phyloP scores from a whole-genome alignment of 1,140 invertebrate species.

The Diachasmimorpha longicaudata region DNA sequence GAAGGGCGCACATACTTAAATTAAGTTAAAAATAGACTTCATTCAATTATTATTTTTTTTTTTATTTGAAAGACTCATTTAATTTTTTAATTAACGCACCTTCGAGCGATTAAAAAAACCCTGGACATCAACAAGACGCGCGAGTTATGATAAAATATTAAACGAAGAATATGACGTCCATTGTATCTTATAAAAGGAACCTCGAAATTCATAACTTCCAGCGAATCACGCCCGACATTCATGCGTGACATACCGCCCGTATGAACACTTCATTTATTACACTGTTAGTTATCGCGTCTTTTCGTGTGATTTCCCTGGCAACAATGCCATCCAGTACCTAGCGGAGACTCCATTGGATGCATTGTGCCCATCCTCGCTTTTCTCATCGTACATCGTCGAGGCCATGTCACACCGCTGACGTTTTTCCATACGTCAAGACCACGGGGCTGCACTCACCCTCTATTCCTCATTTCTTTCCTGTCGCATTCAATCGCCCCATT shows the following conservation, averaged over 20 bases:
- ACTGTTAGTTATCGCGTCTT: constrained; percentile 62
- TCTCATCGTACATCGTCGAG: background rate
- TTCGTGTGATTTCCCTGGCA: constrained; percentile 64
- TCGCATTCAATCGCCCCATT: background rate
- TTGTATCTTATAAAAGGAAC: background rate
- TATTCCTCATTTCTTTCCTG: background rate
- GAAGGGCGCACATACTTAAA: too few species aligned
- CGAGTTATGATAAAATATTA: too few species aligned
- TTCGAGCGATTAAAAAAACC: too few species aligned
- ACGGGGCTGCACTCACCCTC: background rate
- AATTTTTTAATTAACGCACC: too few species aligned
- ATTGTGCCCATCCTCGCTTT: background rate
- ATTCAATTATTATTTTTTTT: too few species aligned
- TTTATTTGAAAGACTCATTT: too few species aligned
- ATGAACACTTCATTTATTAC: constrained; percentile 63
- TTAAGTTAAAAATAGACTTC: too few species aligned
- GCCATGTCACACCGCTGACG: background rate
- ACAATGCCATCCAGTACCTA: constrained; percentile 47
- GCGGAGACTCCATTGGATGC: background rate
- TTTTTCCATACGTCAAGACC: background rate
- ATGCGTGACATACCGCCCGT: constrained; percentile 20
- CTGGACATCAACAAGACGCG: too few species aligned
- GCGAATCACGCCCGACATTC: background rate
- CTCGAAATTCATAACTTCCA: background rate
- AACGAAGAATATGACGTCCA: too few species aligned